Evolutionary conservation across 2,797 vertebrate species (phyloP).

Genomic region (Microctenopoma steveboyesi): DNA sequence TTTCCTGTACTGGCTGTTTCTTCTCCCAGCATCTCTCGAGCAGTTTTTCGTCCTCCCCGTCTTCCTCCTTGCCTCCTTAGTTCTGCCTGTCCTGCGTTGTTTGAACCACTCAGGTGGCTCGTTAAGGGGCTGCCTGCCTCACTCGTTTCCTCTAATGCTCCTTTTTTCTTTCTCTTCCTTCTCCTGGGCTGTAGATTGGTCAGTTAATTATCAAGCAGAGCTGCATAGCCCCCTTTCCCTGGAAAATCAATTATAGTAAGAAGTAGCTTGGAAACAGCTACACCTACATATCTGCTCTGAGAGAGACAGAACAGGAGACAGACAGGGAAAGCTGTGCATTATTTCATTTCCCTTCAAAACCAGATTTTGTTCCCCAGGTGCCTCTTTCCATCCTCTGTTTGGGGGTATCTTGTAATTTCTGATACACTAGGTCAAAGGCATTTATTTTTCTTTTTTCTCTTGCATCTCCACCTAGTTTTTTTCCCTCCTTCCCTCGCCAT

Average conservation of each 20-base stretch:
- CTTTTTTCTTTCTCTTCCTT: constrained; percentile 40
- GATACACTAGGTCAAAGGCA: constrained; percentile 2
- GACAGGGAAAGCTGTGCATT: constrained; percentile 18
- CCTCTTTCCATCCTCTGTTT: constrained; percentile 28
- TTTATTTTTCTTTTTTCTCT: constrained; percentile 11
- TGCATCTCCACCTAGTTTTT: not conserved
- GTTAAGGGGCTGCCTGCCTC: constrained; percentile 62
- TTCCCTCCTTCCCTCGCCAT: not conserved
- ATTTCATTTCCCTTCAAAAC: constrained; percentile 48
- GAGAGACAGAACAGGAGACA: constrained; percentile 6
- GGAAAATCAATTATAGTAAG: constrained; percentile 77
- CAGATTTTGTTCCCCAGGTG: constrained; percentile 42
- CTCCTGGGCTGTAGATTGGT: constrained; percentile 66
- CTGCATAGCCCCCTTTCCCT: constrained; percentile 67
- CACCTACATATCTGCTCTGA: constrained; percentile 50
- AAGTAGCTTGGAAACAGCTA: constrained; percentile 62
- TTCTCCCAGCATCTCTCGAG: constrained; percentile 19
- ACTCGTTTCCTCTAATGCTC: constrained; percentile 38
- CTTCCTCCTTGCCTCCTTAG: constrained; percentile 40
- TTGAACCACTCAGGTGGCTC: constrained; percentile 71
- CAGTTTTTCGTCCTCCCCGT: constrained; percentile 20
- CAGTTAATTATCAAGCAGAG: constrained; percentile 81
- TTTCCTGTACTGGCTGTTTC: constrained; percentile 22
- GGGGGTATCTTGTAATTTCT: not conserved
- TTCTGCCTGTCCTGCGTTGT: constrained; percentile 58